A percentile compares a stretch with the other conserved stretches of the same genome.
Conservation (phyloP, 2,113 vertebrate species). For the Echinops telfairi region DNA sequence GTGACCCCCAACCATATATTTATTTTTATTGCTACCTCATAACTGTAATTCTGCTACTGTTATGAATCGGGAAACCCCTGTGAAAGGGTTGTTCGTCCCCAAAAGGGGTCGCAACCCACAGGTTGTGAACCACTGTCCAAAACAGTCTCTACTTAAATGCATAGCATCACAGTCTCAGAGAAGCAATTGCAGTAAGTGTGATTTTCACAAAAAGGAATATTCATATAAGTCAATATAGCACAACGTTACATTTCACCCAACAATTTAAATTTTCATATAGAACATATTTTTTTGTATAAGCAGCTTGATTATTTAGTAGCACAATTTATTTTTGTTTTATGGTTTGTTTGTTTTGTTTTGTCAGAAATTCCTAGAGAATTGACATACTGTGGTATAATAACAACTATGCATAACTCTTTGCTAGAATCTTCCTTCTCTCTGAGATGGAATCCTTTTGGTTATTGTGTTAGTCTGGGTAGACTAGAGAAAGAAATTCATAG, state of each 20-base stretch:
- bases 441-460: too few relatives aligned
- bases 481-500: too few relatives aligned
- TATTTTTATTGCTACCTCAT: too few relatives aligned
- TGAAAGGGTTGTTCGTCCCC: too few relatives aligned
- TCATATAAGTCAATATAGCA: background rate
- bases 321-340: background rate
- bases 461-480: too few relatives aligned
- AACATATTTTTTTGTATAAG: background rate
- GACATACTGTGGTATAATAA: background rate
- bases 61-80: too few relatives aligned
- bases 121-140: background rate
- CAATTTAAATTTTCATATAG: background rate
- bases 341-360: background rate
- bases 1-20: too few relatives aligned
- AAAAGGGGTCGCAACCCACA: too few relatives aligned
- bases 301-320: background rate
- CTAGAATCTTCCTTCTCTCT: too few relatives aligned
- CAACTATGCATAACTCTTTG: too few relatives aligned
- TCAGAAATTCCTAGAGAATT: constrained; percentile 20
- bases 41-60: too few relatives aligned
- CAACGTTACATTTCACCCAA: background rate
- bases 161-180: background rate
- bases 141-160: background rate
- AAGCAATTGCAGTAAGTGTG: background rate
- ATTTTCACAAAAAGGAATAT: constrained; percentile 22